Evolutionary conservation across 1,140 invertebrate genomes (phyloP).

Genomic region (Eumeta japonica): DNA sequence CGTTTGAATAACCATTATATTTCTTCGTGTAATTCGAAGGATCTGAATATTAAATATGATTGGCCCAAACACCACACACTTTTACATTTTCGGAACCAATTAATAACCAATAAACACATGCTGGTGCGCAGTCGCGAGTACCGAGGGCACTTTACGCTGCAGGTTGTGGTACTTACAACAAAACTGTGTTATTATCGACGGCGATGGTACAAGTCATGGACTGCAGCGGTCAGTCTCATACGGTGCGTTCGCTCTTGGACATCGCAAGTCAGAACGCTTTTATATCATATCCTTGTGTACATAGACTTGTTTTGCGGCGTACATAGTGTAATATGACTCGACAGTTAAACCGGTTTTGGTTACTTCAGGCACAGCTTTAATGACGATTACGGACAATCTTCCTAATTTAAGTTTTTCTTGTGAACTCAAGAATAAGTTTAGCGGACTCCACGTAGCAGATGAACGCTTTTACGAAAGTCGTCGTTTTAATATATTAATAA

Average conservation of each 20-base stretch:
- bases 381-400: slow-evolving; percentile 10
- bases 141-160: too few species aligned
- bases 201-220: slow-evolving; percentile 13
- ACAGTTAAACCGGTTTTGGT: slow-evolving; percentile 9
- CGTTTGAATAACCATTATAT: too few species aligned
- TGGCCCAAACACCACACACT: too few species aligned
- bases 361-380: slow-evolving; percentile 5
- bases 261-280: slow-evolving; percentile 18
- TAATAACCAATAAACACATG: too few species aligned
- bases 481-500: slow-evolving; percentile 12
- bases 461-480: slow-evolving; percentile 11
- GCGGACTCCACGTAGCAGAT: slow-evolving; percentile 11
- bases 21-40: too few species aligned
- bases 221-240: slow-evolving; percentile 9
- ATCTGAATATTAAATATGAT: too few species aligned
- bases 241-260: slow-evolving; percentile 16
- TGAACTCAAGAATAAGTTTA: slow-evolving; percentile 10
- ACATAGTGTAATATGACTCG: too few species aligned
- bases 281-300: slow-evolving; percentile 12
- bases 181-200: too few species aligned
- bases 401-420: slow-evolving; percentile 10
- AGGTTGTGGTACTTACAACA: too few species aligned
- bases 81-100: too few species aligned
- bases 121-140: too few species aligned
- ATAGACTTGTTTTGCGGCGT: too few species aligned